phyloP scores from a whole-genome alignment of 2,797 vertebrate species.

The Spea hammondii region DNA sequence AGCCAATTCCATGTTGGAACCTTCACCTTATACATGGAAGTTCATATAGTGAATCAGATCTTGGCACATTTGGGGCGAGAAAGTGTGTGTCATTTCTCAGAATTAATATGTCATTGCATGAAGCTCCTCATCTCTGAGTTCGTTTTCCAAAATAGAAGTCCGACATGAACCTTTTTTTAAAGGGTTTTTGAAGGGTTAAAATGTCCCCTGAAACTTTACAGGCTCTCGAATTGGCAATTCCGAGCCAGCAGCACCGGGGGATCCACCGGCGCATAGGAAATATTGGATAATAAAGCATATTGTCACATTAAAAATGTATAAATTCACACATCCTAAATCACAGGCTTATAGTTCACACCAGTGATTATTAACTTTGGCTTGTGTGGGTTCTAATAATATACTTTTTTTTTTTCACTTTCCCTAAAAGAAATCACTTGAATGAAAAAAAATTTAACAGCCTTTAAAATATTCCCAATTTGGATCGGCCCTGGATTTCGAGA shows the following conservation, averaged over 20 bases:
- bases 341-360: neutral
- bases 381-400: neutral
- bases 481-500: too few species aligned
- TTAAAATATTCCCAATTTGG: too few species aligned
- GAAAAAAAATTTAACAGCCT: neutral
- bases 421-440: neutral
- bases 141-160: conserved; percentile 10
- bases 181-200: neutral
- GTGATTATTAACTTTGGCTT: conserved; percentile 15
- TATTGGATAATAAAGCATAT: conserved; percentile 41
- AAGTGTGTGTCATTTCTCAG: conserved; percentile 49
- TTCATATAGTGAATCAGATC: conserved; percentile 47
- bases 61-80: conserved; percentile 43
- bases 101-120: conserved; percentile 33
- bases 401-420: neutral
- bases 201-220: conserved; percentile 24
- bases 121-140: conserved; percentile 18
- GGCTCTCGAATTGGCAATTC: conserved; percentile 9
- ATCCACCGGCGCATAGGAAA: conserved; percentile 34
- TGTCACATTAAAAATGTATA: conserved; percentile 28
- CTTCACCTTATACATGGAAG: conserved; percentile 41
- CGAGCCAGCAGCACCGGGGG: conserved; percentile 30
- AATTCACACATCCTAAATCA: conserved; percentile 31
- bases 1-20: conserved; percentile 43
- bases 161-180: neutral